Base-by-base conservation (phyloP, 1,140 invertebrate genomes). In the Ruditapes philippinarum region DNA sequence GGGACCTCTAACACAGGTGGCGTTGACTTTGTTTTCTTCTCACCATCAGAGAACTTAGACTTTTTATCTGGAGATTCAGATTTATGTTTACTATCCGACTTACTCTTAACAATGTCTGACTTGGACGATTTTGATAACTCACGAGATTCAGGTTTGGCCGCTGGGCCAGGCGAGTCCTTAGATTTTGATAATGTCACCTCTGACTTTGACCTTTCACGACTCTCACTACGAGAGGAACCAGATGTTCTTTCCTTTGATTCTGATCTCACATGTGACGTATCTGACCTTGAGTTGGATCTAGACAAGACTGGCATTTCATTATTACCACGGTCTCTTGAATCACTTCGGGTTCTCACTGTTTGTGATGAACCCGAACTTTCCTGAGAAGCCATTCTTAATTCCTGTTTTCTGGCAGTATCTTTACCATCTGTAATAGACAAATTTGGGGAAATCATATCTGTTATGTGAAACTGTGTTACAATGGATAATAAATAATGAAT, bases 31-130 rank as follows among this genome's bases (percentile, higher is more conserved):
- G 70, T 22, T 78, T 86, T 86, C 42, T 88, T 88, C 5, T 88
- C 85, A 65, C 51, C 25, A 36, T 88, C 76, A n/a, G 85, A 80
- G 65, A 49, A 17, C 17, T 79, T 79, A 0, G 85, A 79, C 45
- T 68, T 79, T 31, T 62, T 88, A 33, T 88, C 85, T 14, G 85
- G 85, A 68, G 85, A 80, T 62, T 88, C 85, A 45, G 19, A 49
- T 33, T 57, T 70, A 40, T 79, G 17, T 45, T 70, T 68, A 28
- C 19, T 62, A 4, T 79, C 85, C 36, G n/a, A 31, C 31, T 65
- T 60, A 25, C 22, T 60, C 25, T 88, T 80, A 19, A 33, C 25
- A 33, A 22, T 28, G 31, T 68, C 62, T 3, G 74, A 65, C 33
- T 79, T 79, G 1, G 28, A 40, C 28, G 68, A 86, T 80, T 70